Evolutionary conservation across 2,888 invertebrate genomes (phyloP).

Genomic region (Lithophane socia): DNA sequence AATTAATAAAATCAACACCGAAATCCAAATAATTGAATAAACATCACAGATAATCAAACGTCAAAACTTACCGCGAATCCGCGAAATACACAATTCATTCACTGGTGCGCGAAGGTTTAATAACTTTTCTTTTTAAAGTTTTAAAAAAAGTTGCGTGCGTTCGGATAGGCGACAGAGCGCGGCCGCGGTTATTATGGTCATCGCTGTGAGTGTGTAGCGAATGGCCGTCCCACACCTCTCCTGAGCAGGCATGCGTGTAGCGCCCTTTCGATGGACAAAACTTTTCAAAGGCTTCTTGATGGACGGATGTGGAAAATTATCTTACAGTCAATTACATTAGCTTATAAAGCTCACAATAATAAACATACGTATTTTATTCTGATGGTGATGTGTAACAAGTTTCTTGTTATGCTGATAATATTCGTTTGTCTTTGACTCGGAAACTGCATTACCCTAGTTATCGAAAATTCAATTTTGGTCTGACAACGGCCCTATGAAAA

Average conservation of each 20-base stretch:
- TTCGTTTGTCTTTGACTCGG: background rate
- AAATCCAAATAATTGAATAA: constrained; percentile 2
- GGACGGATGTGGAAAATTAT: constrained; percentile 15
- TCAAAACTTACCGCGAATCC: constrained; percentile 51
- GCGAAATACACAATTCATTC: constrained; percentile 40
- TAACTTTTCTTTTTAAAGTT: constrained; percentile 48
- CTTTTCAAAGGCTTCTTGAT: constrained; percentile 57
- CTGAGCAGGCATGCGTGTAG: constrained; percentile 80
- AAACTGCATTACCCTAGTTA: background rate
- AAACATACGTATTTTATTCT: background rate
- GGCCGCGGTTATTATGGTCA: constrained; percentile 68
- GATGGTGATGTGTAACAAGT: background rate
- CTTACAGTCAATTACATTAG: background rate
- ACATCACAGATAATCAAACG: constrained; percentile 33
- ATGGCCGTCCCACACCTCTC: constrained; percentile 66
- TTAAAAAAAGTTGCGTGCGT: constrained; percentile 53
- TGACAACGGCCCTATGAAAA: background rate
- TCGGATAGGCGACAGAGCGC: constrained; percentile 49
- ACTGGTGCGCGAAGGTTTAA: constrained; percentile 40
- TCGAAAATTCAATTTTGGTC: background rate
- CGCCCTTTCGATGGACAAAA: constrained; percentile 62
- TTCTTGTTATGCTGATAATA: background rate
- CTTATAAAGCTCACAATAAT: background rate
- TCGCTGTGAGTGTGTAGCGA: constrained; percentile 68
- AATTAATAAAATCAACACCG: background rate